These are phyloP conservation scores for Chalcis sispes DNA, from an alignment of 2,888 invertebrate genomes.

Conservation along the genomic window DNA sequence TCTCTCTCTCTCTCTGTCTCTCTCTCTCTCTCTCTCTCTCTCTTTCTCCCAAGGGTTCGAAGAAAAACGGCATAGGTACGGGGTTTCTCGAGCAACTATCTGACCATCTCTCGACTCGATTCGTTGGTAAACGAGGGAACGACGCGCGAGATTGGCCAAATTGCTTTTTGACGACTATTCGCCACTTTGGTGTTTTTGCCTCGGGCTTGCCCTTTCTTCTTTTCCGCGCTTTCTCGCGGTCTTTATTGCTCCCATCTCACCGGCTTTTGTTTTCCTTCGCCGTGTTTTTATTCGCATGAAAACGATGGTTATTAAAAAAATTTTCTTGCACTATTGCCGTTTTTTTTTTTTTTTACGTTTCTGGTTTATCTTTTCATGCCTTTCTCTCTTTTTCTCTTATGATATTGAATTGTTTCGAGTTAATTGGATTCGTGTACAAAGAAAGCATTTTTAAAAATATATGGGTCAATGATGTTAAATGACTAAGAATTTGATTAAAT, in stretches of 20 bases:
- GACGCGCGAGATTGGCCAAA: conserved; percentile 49
- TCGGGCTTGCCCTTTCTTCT: not conserved
- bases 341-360: not conserved
- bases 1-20: not conserved
- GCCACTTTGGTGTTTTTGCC: conserved; percentile 39
- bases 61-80: no score
- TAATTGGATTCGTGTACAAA: conserved; percentile 36
- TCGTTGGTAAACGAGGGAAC: conserved; percentile 29
- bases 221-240: not conserved
- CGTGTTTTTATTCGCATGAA: conserved; percentile 22
- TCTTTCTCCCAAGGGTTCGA: no score
- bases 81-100: no score
- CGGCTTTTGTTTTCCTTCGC: conserved; percentile 15
- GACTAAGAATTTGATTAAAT: not conserved
- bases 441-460: conserved; percentile 13
- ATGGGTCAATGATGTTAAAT: conserved; percentile 24
- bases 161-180: conserved; percentile 55
- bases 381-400: not conserved
- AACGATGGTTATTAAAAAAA: conserved; percentile 54
- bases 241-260: not conserved
- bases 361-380: not conserved
- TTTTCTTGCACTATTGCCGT: conserved; percentile 31
- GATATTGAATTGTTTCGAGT: conserved; percentile 29
- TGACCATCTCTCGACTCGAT: not conserved
- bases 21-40: no score